Conservation (phyloP, 2,797 vertebrate genomes). For the Pseudochirops corinnae region DNA sequence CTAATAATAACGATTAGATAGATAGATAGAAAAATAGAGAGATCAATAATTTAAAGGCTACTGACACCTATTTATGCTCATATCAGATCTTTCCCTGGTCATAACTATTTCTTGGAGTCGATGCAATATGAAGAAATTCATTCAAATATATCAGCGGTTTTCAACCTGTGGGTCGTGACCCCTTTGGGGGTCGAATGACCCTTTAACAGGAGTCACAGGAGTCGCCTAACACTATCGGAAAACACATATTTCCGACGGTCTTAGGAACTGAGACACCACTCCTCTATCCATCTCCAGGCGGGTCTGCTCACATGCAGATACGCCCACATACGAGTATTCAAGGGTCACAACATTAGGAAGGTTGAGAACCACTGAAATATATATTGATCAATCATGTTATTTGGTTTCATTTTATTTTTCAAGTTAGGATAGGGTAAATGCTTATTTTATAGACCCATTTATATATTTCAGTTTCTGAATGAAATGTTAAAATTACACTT, state of each 20-base stretch:
- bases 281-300: too few species aligned
- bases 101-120: slow-evolving; percentile 6
- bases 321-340: too few species aligned
- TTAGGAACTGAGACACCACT: too few species aligned
- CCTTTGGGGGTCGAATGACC: too few species aligned
- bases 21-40: too few species aligned
- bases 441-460: background rate
- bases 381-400: slow-evolving; percentile 30
- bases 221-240: too few species aligned
- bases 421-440: background rate
- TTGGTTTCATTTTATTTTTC: background rate
- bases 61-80: slow-evolving; percentile 10
- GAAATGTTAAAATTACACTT: slow-evolving; percentile 18
- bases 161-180: too few species aligned
- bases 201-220: too few species aligned
- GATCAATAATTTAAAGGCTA: background rate
- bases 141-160: background rate
- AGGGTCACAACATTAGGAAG: too few species aligned
- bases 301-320: too few species aligned
- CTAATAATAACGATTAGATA: background rate
- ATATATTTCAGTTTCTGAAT: background rate
- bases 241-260: too few species aligned
- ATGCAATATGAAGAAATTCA: background rate
- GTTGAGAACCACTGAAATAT: background rate
- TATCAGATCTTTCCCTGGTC: background rate